Base-by-base conservation (phyloP, 2,113 vertebrate species). In the Albula glossodonta region DNA sequence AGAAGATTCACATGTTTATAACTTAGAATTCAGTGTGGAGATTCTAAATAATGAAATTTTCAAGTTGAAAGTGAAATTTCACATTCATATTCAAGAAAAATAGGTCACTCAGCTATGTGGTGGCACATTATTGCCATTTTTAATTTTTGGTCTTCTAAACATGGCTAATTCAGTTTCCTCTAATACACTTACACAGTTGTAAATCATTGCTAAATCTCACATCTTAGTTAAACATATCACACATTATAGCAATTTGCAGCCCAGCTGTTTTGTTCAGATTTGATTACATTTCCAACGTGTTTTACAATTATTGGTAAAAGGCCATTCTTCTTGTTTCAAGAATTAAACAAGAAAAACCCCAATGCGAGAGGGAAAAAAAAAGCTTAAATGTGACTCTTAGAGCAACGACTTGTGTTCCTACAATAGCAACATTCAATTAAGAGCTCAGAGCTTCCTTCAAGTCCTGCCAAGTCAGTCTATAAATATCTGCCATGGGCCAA, bases 351-450 rank as follows among this genome's bases (percentile, higher is more conserved):
- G 81, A 81, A 83, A 85, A 82, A 49, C 63, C 25, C 49, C 81
- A 85, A 84, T 78, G 10, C 85, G 83, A 86, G 80, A 70, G 41
- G 83, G 52, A 87, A 74, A 86, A n/a, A n/a, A 60, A 85, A 88
- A 83, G 49, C 51, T 83, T 9, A 89, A 87, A 91, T 81, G 86
- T 88, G 77, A 82, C 90, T 91, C 86, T 82, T 81, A 57, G 83
- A 89, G 87, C 79, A 80, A 17, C 56, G 85, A 90, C 88, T 90
- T 86, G 66, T 8, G 50, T 80, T 91, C 83, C 78, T 85, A 91
- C 89, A 91, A 91, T 90, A 90, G 90, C 81, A 91, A 85, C 88
- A 89, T 89, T 93, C 87, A 93, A 92, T 94, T 91, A 92, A 90
- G 90, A 92, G 78, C 89, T 89, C 83, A 78, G 77, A 90, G 88